phyloP scores from a whole-genome alignment of 2,888 invertebrate genomes.

The Reticulitermes lucifugus region DNA sequence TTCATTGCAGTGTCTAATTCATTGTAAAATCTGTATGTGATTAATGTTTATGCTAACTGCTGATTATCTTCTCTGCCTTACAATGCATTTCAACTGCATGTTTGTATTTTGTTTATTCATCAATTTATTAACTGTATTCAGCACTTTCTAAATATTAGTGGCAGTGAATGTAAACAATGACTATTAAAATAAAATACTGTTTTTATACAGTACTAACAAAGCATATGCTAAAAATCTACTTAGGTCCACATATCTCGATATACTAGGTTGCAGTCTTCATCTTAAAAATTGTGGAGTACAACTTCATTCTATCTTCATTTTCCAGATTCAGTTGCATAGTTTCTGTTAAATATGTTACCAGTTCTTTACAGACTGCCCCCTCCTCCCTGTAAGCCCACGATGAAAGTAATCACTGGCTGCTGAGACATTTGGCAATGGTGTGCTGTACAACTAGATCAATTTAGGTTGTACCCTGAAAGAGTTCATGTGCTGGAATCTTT shows the following conservation, averaged over 20 bases:
- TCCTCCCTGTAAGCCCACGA: too few species aligned
- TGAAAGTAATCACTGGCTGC: too few species aligned
- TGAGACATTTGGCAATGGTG: too few species aligned
- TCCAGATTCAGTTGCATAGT: background rate
- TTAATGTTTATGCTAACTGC: background rate
- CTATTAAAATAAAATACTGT: background rate
- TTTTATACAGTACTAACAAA: background rate
- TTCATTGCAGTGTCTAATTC: background rate
- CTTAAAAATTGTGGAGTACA: background rate
- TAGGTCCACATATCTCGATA: background rate
- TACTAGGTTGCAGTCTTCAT: background rate
- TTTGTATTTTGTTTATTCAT: too few species aligned
- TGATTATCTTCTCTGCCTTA: too few species aligned
- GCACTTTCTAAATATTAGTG: background rate
- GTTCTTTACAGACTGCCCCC: too few species aligned
- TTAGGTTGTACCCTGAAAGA: too few species aligned
- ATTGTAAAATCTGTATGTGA: background rate
- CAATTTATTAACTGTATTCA: too few species aligned
- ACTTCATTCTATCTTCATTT: background rate
- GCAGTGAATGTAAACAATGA: background rate
- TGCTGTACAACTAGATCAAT: too few species aligned
- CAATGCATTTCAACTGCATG: too few species aligned
- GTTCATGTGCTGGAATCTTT: too few species aligned
- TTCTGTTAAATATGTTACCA: too few species aligned
- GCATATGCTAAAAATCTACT: background rate